Conservation (phyloP, 2,113 vertebrate genomes). For the Gobiocypris rarus region DNA sequence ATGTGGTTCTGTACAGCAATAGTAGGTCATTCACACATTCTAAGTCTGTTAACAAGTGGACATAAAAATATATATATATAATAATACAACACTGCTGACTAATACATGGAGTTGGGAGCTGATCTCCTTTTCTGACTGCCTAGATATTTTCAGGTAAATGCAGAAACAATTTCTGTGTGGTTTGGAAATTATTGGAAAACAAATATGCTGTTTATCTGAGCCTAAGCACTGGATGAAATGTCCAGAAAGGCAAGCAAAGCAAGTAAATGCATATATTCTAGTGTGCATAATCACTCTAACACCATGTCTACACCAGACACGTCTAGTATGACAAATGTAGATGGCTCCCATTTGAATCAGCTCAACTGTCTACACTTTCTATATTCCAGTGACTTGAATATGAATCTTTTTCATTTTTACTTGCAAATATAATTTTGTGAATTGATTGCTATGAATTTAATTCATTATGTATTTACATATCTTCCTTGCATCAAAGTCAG, state of each 20-base stretch:
- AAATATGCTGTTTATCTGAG: constrained; percentile 28
- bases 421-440: not conserved
- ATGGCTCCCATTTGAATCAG: not conserved
- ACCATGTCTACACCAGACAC: constrained; percentile 3
- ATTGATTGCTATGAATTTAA: not conserved
- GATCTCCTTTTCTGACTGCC: not conserved
- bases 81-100: constrained; percentile 48
- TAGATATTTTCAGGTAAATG: constrained; percentile 15
- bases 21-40: constrained; percentile 82
- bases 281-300: constrained; percentile 12
- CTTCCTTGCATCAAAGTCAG: not conserved
- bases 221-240: constrained; percentile 41
- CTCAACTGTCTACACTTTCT: not conserved
- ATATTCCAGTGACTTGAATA: not conserved
- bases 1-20: constrained; percentile 84
- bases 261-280: constrained; percentile 27
- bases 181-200: not conserved
- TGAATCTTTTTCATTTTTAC: not conserved
- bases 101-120: constrained; percentile 43
- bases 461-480: not conserved
- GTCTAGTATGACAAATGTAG: not conserved
- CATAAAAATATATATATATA: constrained; percentile 32
- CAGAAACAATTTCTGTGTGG: not conserved
- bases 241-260: constrained; percentile 45
- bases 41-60: constrained; percentile 62